Conservation (phyloP, 2,888 invertebrate genomes). For the Torymus texanus region DNA sequence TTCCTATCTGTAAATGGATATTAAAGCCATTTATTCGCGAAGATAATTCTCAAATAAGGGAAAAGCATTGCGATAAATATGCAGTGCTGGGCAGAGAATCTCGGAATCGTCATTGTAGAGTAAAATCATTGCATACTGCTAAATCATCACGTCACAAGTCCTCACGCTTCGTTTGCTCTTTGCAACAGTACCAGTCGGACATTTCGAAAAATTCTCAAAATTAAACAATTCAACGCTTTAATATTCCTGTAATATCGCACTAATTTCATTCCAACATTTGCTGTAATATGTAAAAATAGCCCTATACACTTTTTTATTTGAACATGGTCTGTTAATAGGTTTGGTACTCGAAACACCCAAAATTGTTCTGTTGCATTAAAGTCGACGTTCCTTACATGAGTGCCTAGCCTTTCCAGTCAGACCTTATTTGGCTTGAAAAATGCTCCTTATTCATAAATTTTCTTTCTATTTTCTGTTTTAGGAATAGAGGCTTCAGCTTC, state of each 20-base stretch:
- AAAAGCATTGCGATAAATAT: neutral
- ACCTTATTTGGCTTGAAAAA: constrained; percentile 32
- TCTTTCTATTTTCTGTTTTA: constrained; percentile 67
- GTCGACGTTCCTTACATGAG: constrained; percentile 69
- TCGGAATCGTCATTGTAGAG: constrained; percentile 15
- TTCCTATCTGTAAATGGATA: constrained; percentile 34
- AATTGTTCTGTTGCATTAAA: constrained; percentile 34
- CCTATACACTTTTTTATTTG: neutral
- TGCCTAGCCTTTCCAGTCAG: constrained; percentile 62
- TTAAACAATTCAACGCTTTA: no score
- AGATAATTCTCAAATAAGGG: neutral
- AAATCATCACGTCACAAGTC: neutral
- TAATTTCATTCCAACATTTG: no score
- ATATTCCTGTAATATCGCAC: no score
- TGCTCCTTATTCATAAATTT: constrained; percentile 38
- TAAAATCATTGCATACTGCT: constrained; percentile 6
- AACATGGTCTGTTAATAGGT: constrained; percentile 67
- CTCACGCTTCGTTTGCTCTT: neutral
- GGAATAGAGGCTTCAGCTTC: constrained; percentile 71
- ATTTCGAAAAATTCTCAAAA: no score
- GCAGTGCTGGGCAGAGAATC: neutral
- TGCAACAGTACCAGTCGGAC: neutral
- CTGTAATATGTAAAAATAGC: no score
- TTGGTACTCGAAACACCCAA: constrained; percentile 64
- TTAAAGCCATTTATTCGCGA: constrained; percentile 20